Evolutionary conservation across 2,888 invertebrate genomes (phyloP).

Genomic region (Drosophila dives): DNA sequence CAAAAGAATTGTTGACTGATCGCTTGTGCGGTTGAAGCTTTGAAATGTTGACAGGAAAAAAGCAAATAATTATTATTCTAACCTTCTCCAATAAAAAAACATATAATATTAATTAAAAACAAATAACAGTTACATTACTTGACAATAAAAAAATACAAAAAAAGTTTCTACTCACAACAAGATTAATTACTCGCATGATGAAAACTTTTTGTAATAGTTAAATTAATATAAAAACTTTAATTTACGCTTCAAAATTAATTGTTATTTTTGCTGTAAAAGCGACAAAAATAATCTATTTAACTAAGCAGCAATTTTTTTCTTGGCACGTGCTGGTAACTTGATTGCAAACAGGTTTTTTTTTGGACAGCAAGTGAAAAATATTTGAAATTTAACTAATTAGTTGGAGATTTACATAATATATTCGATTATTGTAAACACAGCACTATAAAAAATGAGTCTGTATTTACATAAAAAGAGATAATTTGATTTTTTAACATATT

Average conservation of each 20-base stretch:
- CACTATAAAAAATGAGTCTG: not conserved
- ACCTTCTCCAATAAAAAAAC: not conserved
- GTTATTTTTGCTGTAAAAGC: not conserved
- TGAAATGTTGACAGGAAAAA: not conserved
- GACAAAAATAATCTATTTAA: not conserved
- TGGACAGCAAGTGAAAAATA: not conserved
- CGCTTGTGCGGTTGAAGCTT: conserved; percentile 12
- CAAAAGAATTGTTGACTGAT: conserved; percentile 40
- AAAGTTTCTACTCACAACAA: not conserved
- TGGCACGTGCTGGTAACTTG: conserved; percentile 8
- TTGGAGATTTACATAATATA: not conserved
- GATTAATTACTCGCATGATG: not conserved
- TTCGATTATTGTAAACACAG: not conserved
- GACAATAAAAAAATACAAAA: not conserved
- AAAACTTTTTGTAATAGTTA: not conserved
- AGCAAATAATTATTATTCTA: not conserved
- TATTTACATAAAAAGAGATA: not conserved
- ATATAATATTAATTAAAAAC: not conserved
- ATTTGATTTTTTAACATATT: not conserved
- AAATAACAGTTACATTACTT: not conserved
- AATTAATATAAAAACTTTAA: not conserved
- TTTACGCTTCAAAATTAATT: not conserved
- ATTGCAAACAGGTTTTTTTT: conserved; percentile 6
- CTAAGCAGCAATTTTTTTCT: not conserved
- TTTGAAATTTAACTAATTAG: not conserved